Base-by-base conservation (phyloP, 2,113 vertebrate genomes). In the Clarias batrachus region DNA sequence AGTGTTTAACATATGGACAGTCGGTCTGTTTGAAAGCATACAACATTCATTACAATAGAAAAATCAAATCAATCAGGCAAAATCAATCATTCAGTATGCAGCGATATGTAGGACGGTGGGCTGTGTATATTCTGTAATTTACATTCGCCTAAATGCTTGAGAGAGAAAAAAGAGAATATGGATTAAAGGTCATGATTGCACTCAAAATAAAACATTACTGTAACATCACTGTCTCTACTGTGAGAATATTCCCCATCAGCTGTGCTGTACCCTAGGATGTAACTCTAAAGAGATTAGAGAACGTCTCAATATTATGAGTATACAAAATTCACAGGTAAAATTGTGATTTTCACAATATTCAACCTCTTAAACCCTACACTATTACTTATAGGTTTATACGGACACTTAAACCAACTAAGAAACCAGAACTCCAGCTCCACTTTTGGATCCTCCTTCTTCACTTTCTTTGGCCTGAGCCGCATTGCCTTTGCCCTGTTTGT, bases 361-460 rank as follows among this genome's bases (percentile, higher is more conserved):
- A 88, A 81, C 68, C 52, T 85, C 78, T 71, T 23, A 74, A 65
- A 86, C 66, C n/a, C 30, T 68, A 86, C 81, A 76, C 27, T 16
- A 86, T 82, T 11, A 56, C 80, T 76, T 59, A 63, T 76, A 81
- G 76, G 68, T 86, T 81, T 59, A 81, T 63, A 59, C 19, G n/a
- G 70, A 81, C 63, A 48, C 23, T 33, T 13, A 74, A 85, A 63
- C 12, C 1, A 21, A 83, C 93, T 97, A 98, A 0, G 97, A 98
- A 84, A 98, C 97, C 87, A 98, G 88, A 87, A 98, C 97, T 0
- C 97, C 97, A 0, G 97, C 93, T 60, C 95, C 92, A 0, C 94
- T 90, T 91, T 97, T 97, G 13, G 95, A 90, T 2, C 93, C 95
- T 0, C 94, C 92, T 27, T 94, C 96, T 2, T 96, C 92, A 2